A percentile compares a stretch with the other conserved stretches of the same genome.
These are phyloP conservation scores for Celastrina argiolus DNA, from an alignment of 2,888 invertebrate species.

Conservation along the genomic window DNA sequence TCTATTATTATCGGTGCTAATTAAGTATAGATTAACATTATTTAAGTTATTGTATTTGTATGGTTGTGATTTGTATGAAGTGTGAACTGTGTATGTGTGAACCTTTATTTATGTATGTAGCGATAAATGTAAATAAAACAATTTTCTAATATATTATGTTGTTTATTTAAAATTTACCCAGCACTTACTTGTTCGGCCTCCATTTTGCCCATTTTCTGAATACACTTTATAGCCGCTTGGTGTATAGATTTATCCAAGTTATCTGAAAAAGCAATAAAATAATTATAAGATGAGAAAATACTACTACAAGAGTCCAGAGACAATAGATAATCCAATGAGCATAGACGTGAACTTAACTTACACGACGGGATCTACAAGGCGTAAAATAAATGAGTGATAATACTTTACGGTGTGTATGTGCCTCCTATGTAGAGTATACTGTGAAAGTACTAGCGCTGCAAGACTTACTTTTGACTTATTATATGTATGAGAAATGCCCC, in stretches of 20 bases:
- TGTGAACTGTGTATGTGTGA: slow-evolving; percentile 28
- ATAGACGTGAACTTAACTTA: too few species aligned
- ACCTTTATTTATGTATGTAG: slow-evolving; percentile 42
- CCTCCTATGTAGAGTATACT: too few species aligned
- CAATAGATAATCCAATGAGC: too few species aligned
- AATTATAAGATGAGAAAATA: too few species aligned
- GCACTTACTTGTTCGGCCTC: slow-evolving; percentile 53
- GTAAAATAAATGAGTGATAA: too few species aligned
- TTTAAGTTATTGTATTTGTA: slow-evolving; percentile 5
- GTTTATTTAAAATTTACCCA: slow-evolving; percentile 39
- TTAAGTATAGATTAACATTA: slow-evolving; percentile 14
- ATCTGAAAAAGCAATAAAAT: slow-evolving; percentile 73
- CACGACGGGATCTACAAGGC: too few species aligned
- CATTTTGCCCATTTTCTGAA: slow-evolving; percentile 74
- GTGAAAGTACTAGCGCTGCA: too few species aligned
- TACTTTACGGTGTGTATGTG: too few species aligned
- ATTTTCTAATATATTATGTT: slow-evolving; percentile 29
- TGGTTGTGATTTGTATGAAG: slow-evolving; percentile 19
- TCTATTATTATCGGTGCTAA: slow-evolving; percentile 20
- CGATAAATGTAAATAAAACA: slow-evolving; percentile 68
- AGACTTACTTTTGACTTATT: too few species aligned
- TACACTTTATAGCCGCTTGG: slow-evolving; percentile 84
- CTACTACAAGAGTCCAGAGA: too few species aligned
- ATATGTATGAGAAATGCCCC: too few species aligned
- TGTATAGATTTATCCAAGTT: slow-evolving; percentile 86